Evolutionary conservation across 2,797 vertebrate species (phyloP), one percentile per base, ranked within the genome.

Genomic region (Cuniculus paca): DNA sequence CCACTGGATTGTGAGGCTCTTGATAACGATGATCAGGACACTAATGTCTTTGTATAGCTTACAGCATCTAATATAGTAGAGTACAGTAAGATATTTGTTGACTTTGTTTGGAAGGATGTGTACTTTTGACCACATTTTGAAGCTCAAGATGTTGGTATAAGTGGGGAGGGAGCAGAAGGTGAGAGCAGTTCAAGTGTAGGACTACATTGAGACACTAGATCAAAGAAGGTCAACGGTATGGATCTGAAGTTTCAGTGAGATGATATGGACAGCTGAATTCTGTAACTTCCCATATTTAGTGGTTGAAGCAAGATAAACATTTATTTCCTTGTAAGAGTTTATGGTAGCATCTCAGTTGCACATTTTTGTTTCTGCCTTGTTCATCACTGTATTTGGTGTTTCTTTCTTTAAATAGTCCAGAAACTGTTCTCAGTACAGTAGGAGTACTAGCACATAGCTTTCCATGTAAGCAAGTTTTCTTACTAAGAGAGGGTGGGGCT

Each of bases 331-430:
- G 34, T 68, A 68, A 63, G 39, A 65, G 83, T 91, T 77, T 86
- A 52, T 20, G 34, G 2, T 95, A 50, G 70, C 42, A 34, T 95
- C 58, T 93, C 56, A 83, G 68, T 78, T 86, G 86, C 4, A 63
- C 28, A 19, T 7, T 88, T 68, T 89, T 42, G 50, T 91, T 68
- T 65, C 77, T 96, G 10, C 60, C 74, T 96, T 92, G 26, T 75
- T 95, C 39, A 6, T 70, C 50, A 77, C 70, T 94, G 19, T 86
- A 14, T 78, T 70, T 81, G 56, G 9, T 87, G 13, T 94, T 92
- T 81, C 61, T 52, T 54, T 91, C 31, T 85, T 91, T 65, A 92
- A 36, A 28, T 54, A 81, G 79, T 79, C 50, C 19, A 65, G 52
- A 82, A 54, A 77, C 50, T 87, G 2, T 75, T 45, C 45, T 86